A percentile compares a stretch with the other conserved stretches of the same genome.
These are phyloP conservation scores for Mesodorylaimus sp. DNA, from an alignment of 2,888 invertebrate species.

Conservation along the genomic window DNA sequence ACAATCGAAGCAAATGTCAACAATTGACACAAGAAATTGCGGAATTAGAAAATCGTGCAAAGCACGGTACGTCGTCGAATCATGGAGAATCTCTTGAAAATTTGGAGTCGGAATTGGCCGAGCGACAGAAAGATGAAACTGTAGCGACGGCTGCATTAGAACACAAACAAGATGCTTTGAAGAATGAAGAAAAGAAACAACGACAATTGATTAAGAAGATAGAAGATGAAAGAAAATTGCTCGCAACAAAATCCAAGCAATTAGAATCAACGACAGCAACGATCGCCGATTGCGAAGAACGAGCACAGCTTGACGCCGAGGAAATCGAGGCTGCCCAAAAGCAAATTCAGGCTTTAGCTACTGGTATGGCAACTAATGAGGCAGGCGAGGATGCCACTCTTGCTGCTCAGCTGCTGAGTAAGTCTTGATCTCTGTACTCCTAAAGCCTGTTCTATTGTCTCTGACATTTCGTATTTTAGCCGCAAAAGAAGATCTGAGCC, in stretches of 20 bases:
- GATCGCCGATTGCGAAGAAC: slow-evolving; percentile 49
- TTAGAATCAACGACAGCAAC: slow-evolving; percentile 37
- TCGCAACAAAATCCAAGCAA: slow-evolving; percentile 26
- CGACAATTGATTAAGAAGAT: slow-evolving; percentile 48
- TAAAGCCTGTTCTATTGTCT: background rate
- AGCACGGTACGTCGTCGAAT: background rate
- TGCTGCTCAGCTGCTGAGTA: slow-evolving; percentile 69
- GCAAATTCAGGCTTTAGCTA: slow-evolving; percentile 60
- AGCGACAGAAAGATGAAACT: slow-evolving; percentile 44
- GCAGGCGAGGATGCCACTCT: slow-evolving; percentile 55
- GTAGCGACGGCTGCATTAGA: slow-evolving; percentile 45
- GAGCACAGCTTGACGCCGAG: slow-evolving; percentile 47
- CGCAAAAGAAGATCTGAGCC: slow-evolving; percentile 53
- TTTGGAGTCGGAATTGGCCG: slow-evolving; percentile 41
- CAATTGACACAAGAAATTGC: slow-evolving; percentile 11
- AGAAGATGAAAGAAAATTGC: slow-evolving; percentile 43
- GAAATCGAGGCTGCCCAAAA: slow-evolving; percentile 54
- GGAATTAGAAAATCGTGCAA: slow-evolving; percentile 6
- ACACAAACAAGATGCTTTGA: slow-evolving; percentile 46
- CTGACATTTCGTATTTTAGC: slow-evolving; percentile 34
- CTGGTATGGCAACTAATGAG: slow-evolving; percentile 58
- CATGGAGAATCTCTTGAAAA: background rate
- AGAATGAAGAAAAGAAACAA: slow-evolving; percentile 48
- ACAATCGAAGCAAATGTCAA: slow-evolving; percentile 28
- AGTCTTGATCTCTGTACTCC: no score